These are phyloP conservation scores for Cossypha niveicapilla DNA, from an alignment of 2,797 vertebrate species.

Conservation along the genomic window DNA sequence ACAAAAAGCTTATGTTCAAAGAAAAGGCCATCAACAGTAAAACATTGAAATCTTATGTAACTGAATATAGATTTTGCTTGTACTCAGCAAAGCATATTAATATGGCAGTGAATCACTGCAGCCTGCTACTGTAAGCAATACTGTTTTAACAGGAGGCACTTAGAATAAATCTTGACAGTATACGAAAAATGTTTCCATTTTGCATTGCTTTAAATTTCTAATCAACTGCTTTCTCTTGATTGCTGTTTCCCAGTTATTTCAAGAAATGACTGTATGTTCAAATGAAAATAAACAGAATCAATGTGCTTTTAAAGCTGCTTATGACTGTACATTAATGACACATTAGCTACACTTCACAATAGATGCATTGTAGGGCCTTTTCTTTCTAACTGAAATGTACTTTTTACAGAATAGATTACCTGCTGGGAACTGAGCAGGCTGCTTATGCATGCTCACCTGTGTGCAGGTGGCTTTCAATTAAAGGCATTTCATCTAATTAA, in stretches of 20 bases:
- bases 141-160: not conserved
- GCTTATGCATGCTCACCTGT: not conserved
- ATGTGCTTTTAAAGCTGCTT: constrained; percentile 43
- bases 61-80: constrained; percentile 44
- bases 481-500: constrained; percentile 27
- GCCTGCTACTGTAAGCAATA: constrained; percentile 44
- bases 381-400: not conserved
- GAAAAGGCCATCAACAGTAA: not conserved
- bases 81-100: constrained; percentile 52
- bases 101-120: constrained; percentile 47
- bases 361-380: not conserved
- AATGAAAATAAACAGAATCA: constrained; percentile 47
- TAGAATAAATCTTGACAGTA: constrained; percentile 33
- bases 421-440: not conserved
- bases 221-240: constrained; percentile 37
- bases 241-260: constrained; percentile 44
- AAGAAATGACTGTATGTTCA: constrained; percentile 37
- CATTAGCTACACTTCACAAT: constrained; percentile 9
- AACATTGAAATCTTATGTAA: constrained; percentile 27
- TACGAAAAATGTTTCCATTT: constrained; percentile 42
- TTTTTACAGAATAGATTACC: not conserved
- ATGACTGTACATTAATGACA: not conserved
- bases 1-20: constrained; percentile 3
- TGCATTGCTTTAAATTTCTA: constrained; percentile 43
- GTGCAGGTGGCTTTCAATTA: not conserved